Base-by-base conservation (phyloP, 2,797 vertebrate genomes). In the Epinephelus coioides region DNA sequence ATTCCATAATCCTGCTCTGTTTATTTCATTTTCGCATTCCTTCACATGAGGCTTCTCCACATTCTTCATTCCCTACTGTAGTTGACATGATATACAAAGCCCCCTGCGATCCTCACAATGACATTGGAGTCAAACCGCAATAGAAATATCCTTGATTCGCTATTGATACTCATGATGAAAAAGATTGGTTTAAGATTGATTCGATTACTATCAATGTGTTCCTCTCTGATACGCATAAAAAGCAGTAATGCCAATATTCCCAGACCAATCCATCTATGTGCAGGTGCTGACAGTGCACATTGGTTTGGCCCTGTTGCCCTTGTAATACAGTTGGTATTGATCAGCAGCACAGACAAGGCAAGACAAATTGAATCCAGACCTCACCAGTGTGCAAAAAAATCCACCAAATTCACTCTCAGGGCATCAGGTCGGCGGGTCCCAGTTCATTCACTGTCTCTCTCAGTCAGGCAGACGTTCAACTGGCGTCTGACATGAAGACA, bases 311-410 rank as follows among this genome's bases (percentile, higher is more conserved):
- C 49, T 2, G 73, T 77, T 92, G 90, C 90, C 80, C 74, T 78
- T 87, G 68, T 88, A 93, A 93, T 92, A 92, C 91, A 88, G 91
- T 93, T 88, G 84, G 80, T 92, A 94, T 94, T 89, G 93, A 95
- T 94, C 90, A 86, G 51, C 54, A 55, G 66, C 66, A 14, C 79
- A 83, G 94, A 89, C 81, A 79, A 83, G 89, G 70, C 61, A 83
- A 89, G 89, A 91, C 78, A 82, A 86, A 94, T 89, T 86, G 79
- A 86, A 90, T 90, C 77, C 67, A 81, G 78, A 81, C 72, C 78
- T 81, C 79, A 75, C 69, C 46, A 65, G 79, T 51, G 78, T 65
- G 63, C 67, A 79, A 62, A 79, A 15, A 54, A 80, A 68, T 8
- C 10, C 25, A 27, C 53, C 83, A 77, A 78, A 83, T 86, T 86